Percentiles rank a stretch among this genome's conserved stretches.
phyloP scores from a whole-genome alignment of 2,888 invertebrate species.

The Megastigmus dorsalis region DNA sequence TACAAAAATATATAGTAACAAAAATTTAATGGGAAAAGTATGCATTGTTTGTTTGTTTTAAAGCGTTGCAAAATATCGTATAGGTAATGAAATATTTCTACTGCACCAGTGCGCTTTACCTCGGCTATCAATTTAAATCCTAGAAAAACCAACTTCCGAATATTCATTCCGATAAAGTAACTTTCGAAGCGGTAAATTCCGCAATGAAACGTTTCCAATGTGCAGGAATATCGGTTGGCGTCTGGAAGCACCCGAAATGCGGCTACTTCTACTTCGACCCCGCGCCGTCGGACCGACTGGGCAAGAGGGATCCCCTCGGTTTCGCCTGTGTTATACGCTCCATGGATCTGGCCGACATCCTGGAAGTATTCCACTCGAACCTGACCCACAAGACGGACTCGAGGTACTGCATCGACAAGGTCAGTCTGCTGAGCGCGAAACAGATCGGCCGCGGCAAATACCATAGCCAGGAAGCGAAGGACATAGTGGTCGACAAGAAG shows the following conservation, averaged over 20 bases:
- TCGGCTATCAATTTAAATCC: too few relatives aligned
- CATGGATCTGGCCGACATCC: conserved; percentile 59
- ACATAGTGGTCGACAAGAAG: conserved; percentile 57
- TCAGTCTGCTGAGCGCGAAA: conserved; percentile 60
- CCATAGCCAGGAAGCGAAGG: not conserved
- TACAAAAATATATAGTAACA: too few relatives aligned
- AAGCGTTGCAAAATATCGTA: too few relatives aligned
- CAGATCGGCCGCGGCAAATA: conserved; percentile 59
- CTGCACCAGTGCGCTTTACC: too few relatives aligned
- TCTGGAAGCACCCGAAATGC: conserved; percentile 76
- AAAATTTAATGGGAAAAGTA: too few relatives aligned
- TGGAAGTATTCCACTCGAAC: conserved; percentile 60
- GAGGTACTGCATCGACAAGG: conserved; percentile 65
- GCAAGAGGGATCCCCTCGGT: conserved; percentile 63
- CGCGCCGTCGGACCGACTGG: conserved; percentile 78
- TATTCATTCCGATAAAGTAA: too few relatives aligned
- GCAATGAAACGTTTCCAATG: too few relatives aligned
- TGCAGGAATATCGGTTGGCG: conserved; percentile 76
- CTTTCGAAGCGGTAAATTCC: too few relatives aligned
- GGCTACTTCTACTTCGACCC: conserved; percentile 79
- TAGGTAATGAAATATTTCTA: too few relatives aligned
- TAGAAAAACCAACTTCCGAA: too few relatives aligned
- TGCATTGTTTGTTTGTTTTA: too few relatives aligned
- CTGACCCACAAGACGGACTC: conserved; percentile 63
- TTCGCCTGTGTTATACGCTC: conserved; percentile 65